Evolutionary conservation across 2,113 vertebrate species (phyloP).

Genomic region (Neomonachus schauinslandi): DNA sequence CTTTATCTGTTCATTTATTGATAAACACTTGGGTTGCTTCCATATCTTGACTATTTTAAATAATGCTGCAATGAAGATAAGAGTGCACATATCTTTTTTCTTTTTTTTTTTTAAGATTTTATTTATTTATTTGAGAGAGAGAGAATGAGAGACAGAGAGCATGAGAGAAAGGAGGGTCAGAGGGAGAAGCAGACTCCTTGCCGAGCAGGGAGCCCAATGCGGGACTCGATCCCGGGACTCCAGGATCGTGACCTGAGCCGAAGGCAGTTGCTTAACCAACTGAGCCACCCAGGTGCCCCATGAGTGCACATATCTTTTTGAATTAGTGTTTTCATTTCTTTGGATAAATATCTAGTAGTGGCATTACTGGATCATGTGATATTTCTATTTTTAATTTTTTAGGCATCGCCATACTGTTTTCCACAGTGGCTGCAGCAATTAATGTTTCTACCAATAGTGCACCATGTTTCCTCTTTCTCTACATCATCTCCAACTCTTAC

Average conservation of each 20-base stretch:
- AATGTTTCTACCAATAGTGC: background rate
- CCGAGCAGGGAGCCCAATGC: no score
- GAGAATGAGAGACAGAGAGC: no score
- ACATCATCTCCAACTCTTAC: background rate
- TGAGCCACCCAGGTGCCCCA: no score
- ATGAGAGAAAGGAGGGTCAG: no score
- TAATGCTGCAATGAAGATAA: background rate
- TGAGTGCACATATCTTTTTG: background rate
- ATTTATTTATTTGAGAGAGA: no score
- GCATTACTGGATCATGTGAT: background rate
- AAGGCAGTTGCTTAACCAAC: no score
- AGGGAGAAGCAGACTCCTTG: no score
- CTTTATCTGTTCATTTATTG: background rate
- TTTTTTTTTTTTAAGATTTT: no score
- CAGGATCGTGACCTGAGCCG: no score
- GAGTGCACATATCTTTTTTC: background rate
- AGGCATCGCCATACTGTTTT: background rate
- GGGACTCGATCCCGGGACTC: no score
- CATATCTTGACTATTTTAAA: background rate
- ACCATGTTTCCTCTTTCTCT: background rate
- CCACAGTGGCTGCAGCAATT: background rate
- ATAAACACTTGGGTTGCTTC: background rate
- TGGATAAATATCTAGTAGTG: background rate
- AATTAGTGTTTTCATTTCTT: background rate
- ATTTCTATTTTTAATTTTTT: background rate